phyloP scores from a whole-genome alignment of 37 sponge, comb jelly and placozoan species.

The Halisarca cf. caerulea region DNA sequence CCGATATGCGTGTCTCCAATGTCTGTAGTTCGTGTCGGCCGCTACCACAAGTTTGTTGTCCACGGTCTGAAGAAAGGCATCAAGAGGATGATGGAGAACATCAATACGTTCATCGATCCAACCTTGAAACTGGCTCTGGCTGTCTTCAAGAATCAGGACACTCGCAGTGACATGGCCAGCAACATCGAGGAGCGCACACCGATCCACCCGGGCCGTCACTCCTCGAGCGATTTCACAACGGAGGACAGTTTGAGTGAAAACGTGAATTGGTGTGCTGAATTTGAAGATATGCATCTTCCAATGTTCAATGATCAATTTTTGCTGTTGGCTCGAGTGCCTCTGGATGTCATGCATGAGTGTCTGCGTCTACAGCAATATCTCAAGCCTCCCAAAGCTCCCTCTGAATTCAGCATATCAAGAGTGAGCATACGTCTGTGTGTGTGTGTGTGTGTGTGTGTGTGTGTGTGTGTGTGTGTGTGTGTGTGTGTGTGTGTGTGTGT shows the following conservation, averaged over 20 bases:
- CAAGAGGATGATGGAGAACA: constrained; percentile 25
- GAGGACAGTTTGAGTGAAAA: background rate
- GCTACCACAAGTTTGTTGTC: constrained; percentile 62
- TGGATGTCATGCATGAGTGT: constrained; percentile 91
- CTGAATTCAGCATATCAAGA: constrained; percentile 67
- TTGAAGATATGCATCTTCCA: constrained; percentile 65
- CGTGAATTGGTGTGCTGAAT: constrained; percentile 59
- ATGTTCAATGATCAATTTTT: constrained; percentile 61
- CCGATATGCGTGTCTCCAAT: background rate
- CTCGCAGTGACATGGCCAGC: no score
- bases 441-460: background rate
- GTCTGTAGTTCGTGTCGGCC: background rate
- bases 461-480: no score
- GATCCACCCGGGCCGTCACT: background rate
- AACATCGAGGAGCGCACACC: background rate
- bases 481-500: no score
- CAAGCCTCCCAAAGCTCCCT: constrained; percentile 40
- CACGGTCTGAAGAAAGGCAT: constrained; percentile 66
- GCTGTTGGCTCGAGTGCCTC: constrained; percentile 61
- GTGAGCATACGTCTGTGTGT: constrained; percentile 27
- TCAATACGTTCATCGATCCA: constrained; percentile 27
- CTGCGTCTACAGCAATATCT: constrained; percentile 63
- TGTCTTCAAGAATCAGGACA: background rate
- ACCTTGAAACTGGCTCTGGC: constrained; percentile 22
- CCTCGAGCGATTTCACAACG: background rate